phyloP scores from a whole-genome alignment of 2,888 invertebrate genomes.

The Polietes domitor region DNA sequence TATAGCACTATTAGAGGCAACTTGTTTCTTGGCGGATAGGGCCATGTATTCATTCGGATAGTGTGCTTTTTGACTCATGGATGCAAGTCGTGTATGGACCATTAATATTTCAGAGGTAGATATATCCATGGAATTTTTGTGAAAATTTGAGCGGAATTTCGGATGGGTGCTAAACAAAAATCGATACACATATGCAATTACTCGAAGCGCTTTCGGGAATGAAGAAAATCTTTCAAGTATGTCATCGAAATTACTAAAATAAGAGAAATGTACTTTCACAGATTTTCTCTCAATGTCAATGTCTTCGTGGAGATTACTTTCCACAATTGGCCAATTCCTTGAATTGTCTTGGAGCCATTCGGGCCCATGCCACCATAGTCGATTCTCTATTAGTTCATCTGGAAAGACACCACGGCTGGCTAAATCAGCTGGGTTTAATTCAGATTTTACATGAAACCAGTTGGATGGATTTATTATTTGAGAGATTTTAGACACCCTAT shows the following conservation, averaged over 20 bases:
- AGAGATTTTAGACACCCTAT: conserved; percentile 20
- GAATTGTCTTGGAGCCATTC: neutral
- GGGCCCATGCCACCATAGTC: conserved; percentile 17
- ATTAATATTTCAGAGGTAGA: neutral
- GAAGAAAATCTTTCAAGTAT: neutral
- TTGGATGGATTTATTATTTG: neutral
- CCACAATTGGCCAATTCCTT: conserved; percentile 30
- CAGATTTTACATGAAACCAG: conserved; percentile 11
- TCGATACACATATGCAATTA: neutral
- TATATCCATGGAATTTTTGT: neutral
- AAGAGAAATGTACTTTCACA: neutral
- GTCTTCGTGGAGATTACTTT: neutral
- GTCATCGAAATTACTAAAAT: neutral
- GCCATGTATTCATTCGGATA: neutral
- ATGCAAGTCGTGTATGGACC: neutral
- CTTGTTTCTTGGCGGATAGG: neutral
- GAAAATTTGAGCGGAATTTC: neutral
- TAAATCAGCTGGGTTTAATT: conserved; percentile 17
- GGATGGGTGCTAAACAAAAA: neutral
- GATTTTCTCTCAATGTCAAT: neutral
- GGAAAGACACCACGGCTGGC: conserved; percentile 1
- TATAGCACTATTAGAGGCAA: neutral
- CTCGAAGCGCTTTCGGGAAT: neutral
- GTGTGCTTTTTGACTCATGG: neutral
- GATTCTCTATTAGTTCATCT: neutral